Conservation (phyloP, 2,888 invertebrate species). For the Agrochola macilenta region DNA sequence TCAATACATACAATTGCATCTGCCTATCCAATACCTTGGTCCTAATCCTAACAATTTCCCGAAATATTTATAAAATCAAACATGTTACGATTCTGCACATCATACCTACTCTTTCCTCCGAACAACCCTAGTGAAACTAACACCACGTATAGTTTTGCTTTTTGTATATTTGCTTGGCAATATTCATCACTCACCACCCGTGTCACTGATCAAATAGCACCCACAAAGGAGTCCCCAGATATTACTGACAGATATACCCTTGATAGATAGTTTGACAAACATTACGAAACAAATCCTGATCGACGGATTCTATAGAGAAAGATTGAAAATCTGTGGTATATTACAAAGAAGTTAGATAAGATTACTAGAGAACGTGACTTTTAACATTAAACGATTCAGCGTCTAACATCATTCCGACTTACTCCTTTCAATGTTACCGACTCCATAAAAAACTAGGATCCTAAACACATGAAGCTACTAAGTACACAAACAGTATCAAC, state of each 20-base stretch:
- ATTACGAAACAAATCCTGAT: conserved; percentile 78
- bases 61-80: conserved; percentile 58
- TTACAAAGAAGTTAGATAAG: conserved; percentile 42
- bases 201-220: conserved; percentile 90
- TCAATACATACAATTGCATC: conserved; percentile 8
- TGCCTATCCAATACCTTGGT: not conserved
- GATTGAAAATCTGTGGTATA: conserved; percentile 58
- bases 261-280: conserved; percentile 87
- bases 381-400: conserved; percentile 33
- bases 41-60: not conserved
- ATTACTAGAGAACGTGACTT: conserved; percentile 52
- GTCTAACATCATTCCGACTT: conserved; percentile 43
- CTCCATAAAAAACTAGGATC: conserved; percentile 69
- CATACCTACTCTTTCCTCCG: conserved; percentile 69
- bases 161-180: conserved; percentile 90
- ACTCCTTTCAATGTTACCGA: conserved; percentile 52
- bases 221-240: conserved; percentile 89
- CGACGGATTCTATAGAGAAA: conserved; percentile 67
- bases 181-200: conserved; percentile 90
- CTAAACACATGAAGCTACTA: conserved; percentile 78
- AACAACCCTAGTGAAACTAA: conserved; percentile 87
- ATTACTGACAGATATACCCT: conserved; percentile 86
- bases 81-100: conserved; percentile 67
- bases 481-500: conserved; percentile 79
- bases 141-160: conserved; percentile 89